These are phyloP conservation scores for Sympetrum striolatum DNA, from an alignment of 2,888 invertebrate species.

Conservation along the genomic window DNA sequence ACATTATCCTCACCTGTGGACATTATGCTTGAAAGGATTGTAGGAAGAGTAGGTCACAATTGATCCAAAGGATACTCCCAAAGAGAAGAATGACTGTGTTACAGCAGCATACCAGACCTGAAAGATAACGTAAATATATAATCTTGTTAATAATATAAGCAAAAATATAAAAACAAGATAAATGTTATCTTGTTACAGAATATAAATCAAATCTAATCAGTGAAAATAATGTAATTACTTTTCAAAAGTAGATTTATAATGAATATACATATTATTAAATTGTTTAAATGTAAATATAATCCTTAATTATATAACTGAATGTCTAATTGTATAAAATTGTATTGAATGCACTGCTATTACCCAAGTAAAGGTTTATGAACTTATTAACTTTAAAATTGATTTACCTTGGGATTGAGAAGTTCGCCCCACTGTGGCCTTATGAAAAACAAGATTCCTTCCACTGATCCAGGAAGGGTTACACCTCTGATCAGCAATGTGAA, in stretches of 20 bases:
- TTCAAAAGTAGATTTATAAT: too few relatives aligned
- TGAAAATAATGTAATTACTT: too few relatives aligned
- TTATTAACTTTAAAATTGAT: neutral
- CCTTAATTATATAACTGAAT: too few relatives aligned
- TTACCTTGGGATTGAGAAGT: constrained; percentile 56
- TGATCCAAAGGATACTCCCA: constrained; percentile 69
- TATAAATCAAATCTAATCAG: too few relatives aligned
- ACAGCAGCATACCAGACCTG: constrained; percentile 72
- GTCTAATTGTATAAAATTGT: too few relatives aligned
- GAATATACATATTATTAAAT: too few relatives aligned
- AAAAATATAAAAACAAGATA: too few relatives aligned
- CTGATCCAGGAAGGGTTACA: constrained; percentile 61
- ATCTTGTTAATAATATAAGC: too few relatives aligned
- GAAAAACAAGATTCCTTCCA: constrained; percentile 57
- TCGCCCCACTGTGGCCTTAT: constrained; percentile 59
- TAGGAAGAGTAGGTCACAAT: constrained; percentile 70
- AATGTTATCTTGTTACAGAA: too few relatives aligned
- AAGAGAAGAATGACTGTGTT: constrained; percentile 70
- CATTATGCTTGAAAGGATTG: constrained; percentile 68
- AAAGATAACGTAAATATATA: neutral
- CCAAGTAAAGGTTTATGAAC: too few relatives aligned
- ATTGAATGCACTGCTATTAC: too few relatives aligned
- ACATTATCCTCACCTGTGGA: constrained; percentile 60
- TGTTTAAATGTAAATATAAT: too few relatives aligned
- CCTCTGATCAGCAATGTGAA: constrained; percentile 74